Conservation (phyloP, 2,888 invertebrate species). For the Limenitis camilla region DNA sequence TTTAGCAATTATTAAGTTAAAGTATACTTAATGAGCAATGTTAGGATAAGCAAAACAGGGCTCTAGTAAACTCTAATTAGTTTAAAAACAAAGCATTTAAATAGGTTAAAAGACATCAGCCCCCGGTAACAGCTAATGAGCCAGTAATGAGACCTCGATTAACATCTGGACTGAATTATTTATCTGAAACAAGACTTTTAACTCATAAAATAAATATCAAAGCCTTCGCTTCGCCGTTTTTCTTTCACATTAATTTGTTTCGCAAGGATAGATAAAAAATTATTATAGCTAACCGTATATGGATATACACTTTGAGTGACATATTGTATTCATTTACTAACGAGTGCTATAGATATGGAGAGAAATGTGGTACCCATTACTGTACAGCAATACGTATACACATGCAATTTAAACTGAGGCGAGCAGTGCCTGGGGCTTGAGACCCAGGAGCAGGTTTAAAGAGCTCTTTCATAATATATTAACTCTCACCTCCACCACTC, state of each 20-base stretch:
- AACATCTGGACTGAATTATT: constrained; percentile 44
- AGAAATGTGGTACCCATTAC: too few species aligned
- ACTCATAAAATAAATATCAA: constrained; percentile 50
- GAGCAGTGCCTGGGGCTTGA: too few species aligned
- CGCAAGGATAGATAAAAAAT: constrained; percentile 6
- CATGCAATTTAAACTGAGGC: too few species aligned
- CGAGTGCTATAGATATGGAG: too few species aligned
- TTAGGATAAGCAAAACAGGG: constrained; percentile 35
- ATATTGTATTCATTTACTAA: constrained; percentile 3
- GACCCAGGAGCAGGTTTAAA: too few species aligned
- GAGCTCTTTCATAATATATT: too few species aligned
- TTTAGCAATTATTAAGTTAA: constrained; percentile 46
- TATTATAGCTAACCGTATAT: constrained; percentile 4
- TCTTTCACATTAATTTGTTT: constrained; percentile 7
- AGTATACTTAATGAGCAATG: constrained; percentile 35
- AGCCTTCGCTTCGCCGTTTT: constrained; percentile 30
- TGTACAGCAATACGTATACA: too few species aligned
- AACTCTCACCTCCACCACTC: too few species aligned
- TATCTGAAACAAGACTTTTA: constrained; percentile 34
- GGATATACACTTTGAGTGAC: background rate
- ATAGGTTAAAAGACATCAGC: constrained; percentile 38
- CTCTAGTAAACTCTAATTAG: constrained; percentile 50
- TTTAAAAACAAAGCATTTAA: constrained; percentile 53
- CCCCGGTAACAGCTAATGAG: constrained; percentile 50
- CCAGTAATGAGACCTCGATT: constrained; percentile 52